These are phyloP conservation scores for Halisarca cf. caerulea DNA, from an alignment of 37 sponge, comb jelly and placozoan species.

Conservation along the genomic window DNA sequence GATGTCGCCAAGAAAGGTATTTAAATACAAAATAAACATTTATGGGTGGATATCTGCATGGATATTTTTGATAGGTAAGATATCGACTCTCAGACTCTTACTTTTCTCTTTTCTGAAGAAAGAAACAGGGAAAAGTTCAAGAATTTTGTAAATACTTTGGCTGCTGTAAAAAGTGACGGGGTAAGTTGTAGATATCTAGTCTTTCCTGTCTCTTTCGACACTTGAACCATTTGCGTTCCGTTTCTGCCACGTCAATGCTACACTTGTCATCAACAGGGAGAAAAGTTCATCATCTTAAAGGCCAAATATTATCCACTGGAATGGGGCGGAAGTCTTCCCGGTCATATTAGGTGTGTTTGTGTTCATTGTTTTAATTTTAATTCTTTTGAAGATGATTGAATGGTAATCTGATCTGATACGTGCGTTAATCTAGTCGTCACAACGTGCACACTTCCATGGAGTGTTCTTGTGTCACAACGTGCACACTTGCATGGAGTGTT, in stretches of 20 bases:
- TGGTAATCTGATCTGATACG: not conserved
- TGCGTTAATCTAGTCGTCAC: too few relatives aligned
- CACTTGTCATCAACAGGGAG: conserved; percentile 16
- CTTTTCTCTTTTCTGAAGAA: conserved; percentile 34
- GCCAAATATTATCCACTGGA: not conserved
- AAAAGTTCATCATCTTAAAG: conserved; percentile 26
- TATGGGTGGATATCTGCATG: not conserved
- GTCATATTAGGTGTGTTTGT: not conserved
- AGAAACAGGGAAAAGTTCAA: conserved; percentile 67
- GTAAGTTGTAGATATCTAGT: conserved; percentile 29
- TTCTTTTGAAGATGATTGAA: too few relatives aligned
- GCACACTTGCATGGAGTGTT: too few relatives aligned
- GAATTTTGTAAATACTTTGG: conserved; percentile 68
- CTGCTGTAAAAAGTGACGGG: conserved; percentile 62
- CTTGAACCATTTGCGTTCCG: not conserved
- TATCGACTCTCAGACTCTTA: not conserved
- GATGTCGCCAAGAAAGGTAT: conserved; percentile 61
- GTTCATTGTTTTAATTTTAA: too few relatives aligned
- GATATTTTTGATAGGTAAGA: not conserved
- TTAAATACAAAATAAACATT: not conserved
- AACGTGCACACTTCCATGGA: too few relatives aligned
- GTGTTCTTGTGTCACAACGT: too few relatives aligned
- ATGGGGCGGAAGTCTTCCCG: conserved; percentile 18
- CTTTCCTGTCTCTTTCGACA: too few relatives aligned
- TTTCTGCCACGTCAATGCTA: not conserved